Evolutionary conservation across 2,888 invertebrate genomes (phyloP), one percentile per base, ranked within the genome.

Genomic region (Blera fallax): DNA sequence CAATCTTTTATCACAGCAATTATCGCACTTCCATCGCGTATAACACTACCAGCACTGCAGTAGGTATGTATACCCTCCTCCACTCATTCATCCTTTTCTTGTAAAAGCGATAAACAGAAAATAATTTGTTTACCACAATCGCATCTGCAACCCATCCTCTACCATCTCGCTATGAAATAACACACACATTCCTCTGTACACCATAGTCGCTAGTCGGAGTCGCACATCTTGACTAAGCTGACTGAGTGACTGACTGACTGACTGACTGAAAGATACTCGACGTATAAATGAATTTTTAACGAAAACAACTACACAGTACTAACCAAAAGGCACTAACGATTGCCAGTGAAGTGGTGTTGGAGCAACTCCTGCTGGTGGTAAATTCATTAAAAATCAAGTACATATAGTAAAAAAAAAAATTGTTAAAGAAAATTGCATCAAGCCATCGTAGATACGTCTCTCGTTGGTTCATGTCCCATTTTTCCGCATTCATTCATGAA

Each of bases 311-410:
- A 27, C 18, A 34, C n/a, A n/a, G n/a, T n/a, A n/a, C 7, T 40
- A 16, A 45, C 58, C 18, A 60, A 60, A 50, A 69, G 37, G 34
- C 16, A 29, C 52, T 77, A 8, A 29, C 60, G 29, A 60, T 32
- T 48, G 40, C 32, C n/a, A 16, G n/a, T 7, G 7, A 4, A n/a
- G 10, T 2, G 11, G 56, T 6, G 32, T 3, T 11, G 18, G 32
- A 14, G 16, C 14, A 27, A 58, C 64, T 14, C 8, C 2, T 18
- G 27, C 37, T 50, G 24, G 6, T 60, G 62, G 73, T 64, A 69
- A 74, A 84, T 69, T 74, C 74, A 79, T 84, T 84, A 79, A 79
- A 69, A 69, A 74, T 60, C 70, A 70, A 84, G 67, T 67, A 45
- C 62, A 73, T 34, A n/a, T 70, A 29, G 56, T 48, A 62, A 40